Percentiles rank a stretch among this genome's conserved stretches.
Conservation (phyloP, 2,113 vertebrate species). For the Poeciliopsis occidentalis region DNA sequence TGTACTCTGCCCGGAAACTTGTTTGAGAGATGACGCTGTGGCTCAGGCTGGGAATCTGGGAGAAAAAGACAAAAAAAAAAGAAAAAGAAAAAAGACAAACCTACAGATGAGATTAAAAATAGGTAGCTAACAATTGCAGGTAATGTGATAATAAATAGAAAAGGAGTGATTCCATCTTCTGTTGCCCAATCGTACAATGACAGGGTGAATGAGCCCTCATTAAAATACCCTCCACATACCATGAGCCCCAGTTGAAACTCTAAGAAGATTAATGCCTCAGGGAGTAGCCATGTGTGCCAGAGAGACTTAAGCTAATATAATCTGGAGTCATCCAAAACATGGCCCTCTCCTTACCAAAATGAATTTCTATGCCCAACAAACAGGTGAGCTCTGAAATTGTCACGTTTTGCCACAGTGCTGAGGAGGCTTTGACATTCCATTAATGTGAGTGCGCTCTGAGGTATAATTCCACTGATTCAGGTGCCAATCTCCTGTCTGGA, state of each 20-base stretch:
- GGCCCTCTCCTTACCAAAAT: slow-evolving; percentile 53
- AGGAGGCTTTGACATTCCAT: slow-evolving; percentile 67
- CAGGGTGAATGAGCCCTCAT: slow-evolving; percentile 61
- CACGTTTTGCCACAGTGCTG: slow-evolving; percentile 48
- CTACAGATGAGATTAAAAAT: slow-evolving; percentile 17
- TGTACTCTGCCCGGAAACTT: slow-evolving; percentile 98
- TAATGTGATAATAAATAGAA: slow-evolving; percentile 51
- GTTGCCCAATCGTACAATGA: slow-evolving; percentile 39
- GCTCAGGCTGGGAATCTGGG: slow-evolving; percentile 95
- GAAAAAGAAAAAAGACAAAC: not conserved
- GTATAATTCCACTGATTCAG: slow-evolving; percentile 67
- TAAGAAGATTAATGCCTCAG: slow-evolving; percentile 63
- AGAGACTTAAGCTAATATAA: slow-evolving; percentile 68
- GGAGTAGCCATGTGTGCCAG: slow-evolving; percentile 60
- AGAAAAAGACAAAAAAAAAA: not conserved
- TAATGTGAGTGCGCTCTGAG: slow-evolving; percentile 64
- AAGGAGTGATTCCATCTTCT: slow-evolving; percentile 40
- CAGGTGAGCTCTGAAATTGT: slow-evolving; percentile 65
- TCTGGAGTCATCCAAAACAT: slow-evolving; percentile 66
- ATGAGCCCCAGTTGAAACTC: slow-evolving; percentile 51
- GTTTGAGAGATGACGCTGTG: slow-evolving; percentile 99
- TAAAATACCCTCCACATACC: slow-evolving; percentile 63
- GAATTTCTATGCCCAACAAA: slow-evolving; percentile 64
- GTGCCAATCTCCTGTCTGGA: slow-evolving; percentile 66
- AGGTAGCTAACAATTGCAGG: slow-evolving; percentile 6